Conservation (phyloP, 2,888 invertebrate genomes). For the Drosophila planitibia region DNA sequence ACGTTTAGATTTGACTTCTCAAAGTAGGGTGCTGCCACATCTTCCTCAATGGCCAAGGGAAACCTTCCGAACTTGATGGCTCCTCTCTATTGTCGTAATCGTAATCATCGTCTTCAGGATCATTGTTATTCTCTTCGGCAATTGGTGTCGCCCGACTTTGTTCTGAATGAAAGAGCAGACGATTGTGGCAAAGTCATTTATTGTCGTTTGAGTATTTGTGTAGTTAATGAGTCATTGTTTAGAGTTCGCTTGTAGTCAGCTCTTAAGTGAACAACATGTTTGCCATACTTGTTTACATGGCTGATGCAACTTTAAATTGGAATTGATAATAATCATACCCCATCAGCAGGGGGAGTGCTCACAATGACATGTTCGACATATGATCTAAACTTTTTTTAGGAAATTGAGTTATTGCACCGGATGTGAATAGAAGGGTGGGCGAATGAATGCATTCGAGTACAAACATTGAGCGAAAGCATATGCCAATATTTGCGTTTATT, state of each 20-base stretch:
- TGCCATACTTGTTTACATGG: conserved; percentile 46
- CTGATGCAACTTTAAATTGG: conserved; percentile 50
- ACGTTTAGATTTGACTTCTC: conserved; percentile 60
- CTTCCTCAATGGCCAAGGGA: neutral
- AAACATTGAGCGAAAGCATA: conserved; percentile 3
- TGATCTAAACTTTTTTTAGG: conserved; percentile 12
- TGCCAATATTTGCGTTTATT: neutral
- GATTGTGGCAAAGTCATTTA: neutral
- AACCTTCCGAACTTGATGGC: conserved; percentile 8
- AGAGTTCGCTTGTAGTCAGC: neutral
- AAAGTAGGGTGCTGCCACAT: conserved; percentile 68
- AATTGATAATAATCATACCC: conserved; percentile 66
- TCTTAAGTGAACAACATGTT: conserved; percentile 38
- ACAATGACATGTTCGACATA: conserved; percentile 16
- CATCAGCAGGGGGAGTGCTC: conserved; percentile 8
- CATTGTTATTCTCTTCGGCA: neutral
- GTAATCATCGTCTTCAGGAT: conserved; percentile 66
- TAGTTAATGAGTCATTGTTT: conserved; percentile 16
- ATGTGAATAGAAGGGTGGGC: conserved; percentile 6
- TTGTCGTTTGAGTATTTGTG: neutral
- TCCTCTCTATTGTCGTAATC: conserved; percentile 65
- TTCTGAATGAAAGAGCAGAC: conserved; percentile 31
- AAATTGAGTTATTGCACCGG: conserved; percentile 24
- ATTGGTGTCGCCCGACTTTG: conserved; percentile 50
- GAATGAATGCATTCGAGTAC: neutral